phyloP scores from a whole-genome alignment of 92 coral and sea anemone genomes.

The Pocillopora grandis region DNA sequence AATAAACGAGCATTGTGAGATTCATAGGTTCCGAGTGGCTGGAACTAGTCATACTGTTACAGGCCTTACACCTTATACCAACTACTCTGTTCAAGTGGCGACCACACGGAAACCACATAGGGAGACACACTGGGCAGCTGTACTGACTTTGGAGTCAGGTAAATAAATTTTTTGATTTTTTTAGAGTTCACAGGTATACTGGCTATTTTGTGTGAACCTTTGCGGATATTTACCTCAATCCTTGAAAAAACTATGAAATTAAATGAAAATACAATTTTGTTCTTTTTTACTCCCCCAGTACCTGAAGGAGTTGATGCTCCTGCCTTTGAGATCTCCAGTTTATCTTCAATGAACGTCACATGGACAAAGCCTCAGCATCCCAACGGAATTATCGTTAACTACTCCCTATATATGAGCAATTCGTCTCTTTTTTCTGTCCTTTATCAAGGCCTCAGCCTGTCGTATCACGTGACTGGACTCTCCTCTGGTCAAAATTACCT shows the following conservation, averaged over 20 bases:
- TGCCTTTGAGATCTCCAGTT: constrained; percentile 30
- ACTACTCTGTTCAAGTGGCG: constrained; percentile 42
- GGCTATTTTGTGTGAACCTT: no score
- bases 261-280: neutral
- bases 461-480: constrained; percentile 54
- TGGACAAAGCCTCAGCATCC: constrained; percentile 48
- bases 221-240: neutral
- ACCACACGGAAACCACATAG: constrained; percentile 23
- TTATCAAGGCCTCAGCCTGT: constrained; percentile 39
- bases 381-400: constrained; percentile 51
- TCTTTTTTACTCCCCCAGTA: neutral
- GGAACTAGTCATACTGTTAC: constrained; percentile 46
- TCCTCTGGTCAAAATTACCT: constrained; percentile 56
- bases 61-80: constrained; percentile 52
- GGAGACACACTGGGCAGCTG: constrained; percentile 43
- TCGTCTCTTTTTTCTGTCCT: constrained; percentile 22
- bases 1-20: constrained; percentile 46
- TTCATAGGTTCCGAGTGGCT: constrained; percentile 12
- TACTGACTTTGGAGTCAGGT: constrained; percentile 61
- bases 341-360: constrained; percentile 43
- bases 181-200: neutral
- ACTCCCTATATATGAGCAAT: constrained; percentile 49
- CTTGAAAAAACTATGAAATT: neutral
- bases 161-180: neutral
- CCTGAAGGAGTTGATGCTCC: constrained; percentile 55